A percentile compares a stretch with the other conserved stretches of the same genome.
These are phyloP conservation scores for Eupithecia dodoneata DNA, from an alignment of 2,888 invertebrate species.

Conservation along the genomic window DNA sequence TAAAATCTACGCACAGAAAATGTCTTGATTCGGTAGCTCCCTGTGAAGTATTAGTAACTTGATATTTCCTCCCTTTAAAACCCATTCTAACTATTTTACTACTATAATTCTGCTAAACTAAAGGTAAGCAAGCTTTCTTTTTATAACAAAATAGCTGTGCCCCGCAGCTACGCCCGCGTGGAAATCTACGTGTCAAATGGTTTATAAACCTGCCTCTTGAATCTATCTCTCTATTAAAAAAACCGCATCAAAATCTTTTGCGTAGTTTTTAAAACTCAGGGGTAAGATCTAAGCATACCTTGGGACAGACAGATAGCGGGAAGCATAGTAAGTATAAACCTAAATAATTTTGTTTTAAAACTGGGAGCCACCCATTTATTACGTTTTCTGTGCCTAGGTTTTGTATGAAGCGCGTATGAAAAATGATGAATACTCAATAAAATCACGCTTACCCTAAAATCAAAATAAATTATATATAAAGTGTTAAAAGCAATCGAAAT, in stretches of 20 bases:
- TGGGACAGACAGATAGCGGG: no score
- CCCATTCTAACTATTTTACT: background rate
- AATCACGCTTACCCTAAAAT: conserved; percentile 28
- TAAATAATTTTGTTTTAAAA: no score
- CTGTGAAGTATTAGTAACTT: background rate
- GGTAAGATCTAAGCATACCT: no score
- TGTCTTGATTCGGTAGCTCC: background rate
- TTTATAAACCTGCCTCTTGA: no score
- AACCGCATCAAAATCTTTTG: no score
- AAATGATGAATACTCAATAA: conserved; percentile 30
- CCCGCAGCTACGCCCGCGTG: no score
- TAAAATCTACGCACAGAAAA: background rate
- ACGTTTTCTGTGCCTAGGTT: background rate
- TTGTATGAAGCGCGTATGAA: conserved; percentile 19
- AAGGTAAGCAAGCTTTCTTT: background rate
- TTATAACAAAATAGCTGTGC: background rate
- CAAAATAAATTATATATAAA: conserved; percentile 25
- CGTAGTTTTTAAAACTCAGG: no score
- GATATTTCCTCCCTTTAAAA: background rate
- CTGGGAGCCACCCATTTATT: background rate
- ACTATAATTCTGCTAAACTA: background rate
- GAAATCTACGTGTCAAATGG: no score
- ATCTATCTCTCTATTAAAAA: no score
- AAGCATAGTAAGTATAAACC: no score
- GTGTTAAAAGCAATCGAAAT: conserved; percentile 38